Evolutionary conservation across 2,797 vertebrate genomes (phyloP).

Genomic region (Brachyrhaphis roseni): DNA sequence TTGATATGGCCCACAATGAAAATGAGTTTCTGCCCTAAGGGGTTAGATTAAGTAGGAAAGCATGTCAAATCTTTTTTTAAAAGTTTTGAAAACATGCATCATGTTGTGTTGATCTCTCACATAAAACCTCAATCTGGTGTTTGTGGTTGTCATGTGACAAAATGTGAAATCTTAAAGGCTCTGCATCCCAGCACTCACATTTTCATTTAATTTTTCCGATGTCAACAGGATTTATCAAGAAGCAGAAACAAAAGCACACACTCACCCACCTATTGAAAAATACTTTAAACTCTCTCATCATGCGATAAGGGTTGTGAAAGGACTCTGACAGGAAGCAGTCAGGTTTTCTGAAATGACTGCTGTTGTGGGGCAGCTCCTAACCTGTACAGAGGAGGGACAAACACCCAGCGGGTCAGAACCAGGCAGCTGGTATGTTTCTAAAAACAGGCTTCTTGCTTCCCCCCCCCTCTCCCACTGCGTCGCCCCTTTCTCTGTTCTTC

Average conservation of each 20-base stretch:
- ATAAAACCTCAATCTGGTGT: not conserved
- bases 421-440: conserved; percentile 75
- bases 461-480: not conserved
- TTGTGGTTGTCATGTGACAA: not conserved
- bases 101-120: not conserved
- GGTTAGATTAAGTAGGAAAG: not conserved
- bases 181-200: not conserved
- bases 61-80: not conserved
- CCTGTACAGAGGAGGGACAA: conserved; percentile 64
- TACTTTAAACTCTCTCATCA: conserved; percentile 6
- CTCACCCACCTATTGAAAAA: not conserved
- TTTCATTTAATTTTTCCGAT: not conserved
- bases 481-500: conserved; percentile 42
- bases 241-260: not conserved
- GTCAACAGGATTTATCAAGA: not conserved
- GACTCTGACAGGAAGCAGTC: conserved; percentile 38
- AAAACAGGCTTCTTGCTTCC: conserved; percentile 61
- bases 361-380: conserved; percentile 60
- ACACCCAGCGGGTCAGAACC: conserved; percentile 59
- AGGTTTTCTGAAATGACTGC: conserved; percentile 51
- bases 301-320: conserved; percentile 37
- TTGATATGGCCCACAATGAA: no score
- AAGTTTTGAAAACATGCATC: not conserved
- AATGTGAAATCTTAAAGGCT: not conserved
- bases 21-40: not conserved